Evolutionary conservation across 2,888 invertebrate genomes (phyloP), one percentile per base, ranked within the genome.

Genomic region (Zhuqinia jingwanae): DNA sequence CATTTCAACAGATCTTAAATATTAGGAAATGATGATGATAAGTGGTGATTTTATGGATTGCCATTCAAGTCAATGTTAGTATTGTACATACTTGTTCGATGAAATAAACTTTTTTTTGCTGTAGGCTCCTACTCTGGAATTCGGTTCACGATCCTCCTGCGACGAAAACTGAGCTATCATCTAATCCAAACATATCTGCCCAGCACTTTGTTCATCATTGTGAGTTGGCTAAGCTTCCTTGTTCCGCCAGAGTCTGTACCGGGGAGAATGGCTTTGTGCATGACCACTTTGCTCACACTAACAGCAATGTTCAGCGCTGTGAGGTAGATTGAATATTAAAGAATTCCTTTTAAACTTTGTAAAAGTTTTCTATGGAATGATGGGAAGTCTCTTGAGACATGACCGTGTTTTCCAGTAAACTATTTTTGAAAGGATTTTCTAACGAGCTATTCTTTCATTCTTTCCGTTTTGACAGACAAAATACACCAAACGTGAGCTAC

Each of bases 231-330:
- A 60, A 89, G 89, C 47, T 91, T 91, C 82, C 89, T 91, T 45
- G 87, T 90, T 58, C 89, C 90, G 58, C 89, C 89, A 60, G 88
- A 90, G 56, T 86, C 85, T 0, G 89, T 90, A n/a, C 89, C 90
- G 20, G 90, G 89, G 5, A 77, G 91, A 80, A 91, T 91, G 90
- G 90, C 90, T 0, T 80, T 90, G 13, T 89, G 90, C 60, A 91
- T 91, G 91, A 91, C 91, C 2, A 91, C 90, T 22, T 87, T 91
- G 20, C 87, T 91, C 53, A 90, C 90, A n/a, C 88, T 91, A 20
- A 90, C 90, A 10, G 89, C 91, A 20, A 91, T 91, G 91, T 91
- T 91, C 77, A 88, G 89, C 20, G 89, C 90, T 70, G 90, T 91
- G 63, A 88, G 90, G 91, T 91, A 87, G 68, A 82, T 42, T 8